Evolutionary conservation across 2,113 vertebrate genomes (phyloP).

Genomic region (Motacilla alba): DNA sequence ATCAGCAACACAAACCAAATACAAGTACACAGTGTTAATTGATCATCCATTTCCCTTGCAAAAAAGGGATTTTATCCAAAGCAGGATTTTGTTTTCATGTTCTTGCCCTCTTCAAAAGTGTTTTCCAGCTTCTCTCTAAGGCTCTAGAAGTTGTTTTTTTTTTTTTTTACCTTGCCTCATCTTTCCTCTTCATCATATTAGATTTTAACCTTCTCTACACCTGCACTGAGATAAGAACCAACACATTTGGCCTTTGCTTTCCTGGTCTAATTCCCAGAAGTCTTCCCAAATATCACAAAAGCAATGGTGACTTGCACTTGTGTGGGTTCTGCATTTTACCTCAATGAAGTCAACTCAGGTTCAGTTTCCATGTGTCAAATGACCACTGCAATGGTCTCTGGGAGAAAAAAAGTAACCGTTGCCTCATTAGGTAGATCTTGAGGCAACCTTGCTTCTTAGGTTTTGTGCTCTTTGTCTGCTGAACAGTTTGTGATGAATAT

Average conservation of each 20-base stretch:
- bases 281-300: neutral
- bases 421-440: neutral
- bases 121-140: neutral
- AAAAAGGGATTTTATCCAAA: neutral
- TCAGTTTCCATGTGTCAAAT: neutral
- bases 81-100: neutral
- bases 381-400: neutral
- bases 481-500: neutral
- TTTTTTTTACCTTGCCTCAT: neutral
- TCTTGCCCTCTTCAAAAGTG: neutral
- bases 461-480: neutral
- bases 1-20: neutral
- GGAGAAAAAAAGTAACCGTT: neutral
- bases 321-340: neutral
- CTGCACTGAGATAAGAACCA: neutral
- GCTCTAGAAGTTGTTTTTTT: neutral
- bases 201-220: neutral
- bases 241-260: neutral
- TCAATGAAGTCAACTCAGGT: neutral
- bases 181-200: neutral
- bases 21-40: neutral
- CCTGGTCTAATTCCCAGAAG: neutral
- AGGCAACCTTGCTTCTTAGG: neutral
- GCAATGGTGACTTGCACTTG: accelerated
- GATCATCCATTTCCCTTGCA: neutral